phyloP scores from a whole-genome alignment of 35 echinoderm and acorn worm genomes.

The Diadema setosum region DNA sequence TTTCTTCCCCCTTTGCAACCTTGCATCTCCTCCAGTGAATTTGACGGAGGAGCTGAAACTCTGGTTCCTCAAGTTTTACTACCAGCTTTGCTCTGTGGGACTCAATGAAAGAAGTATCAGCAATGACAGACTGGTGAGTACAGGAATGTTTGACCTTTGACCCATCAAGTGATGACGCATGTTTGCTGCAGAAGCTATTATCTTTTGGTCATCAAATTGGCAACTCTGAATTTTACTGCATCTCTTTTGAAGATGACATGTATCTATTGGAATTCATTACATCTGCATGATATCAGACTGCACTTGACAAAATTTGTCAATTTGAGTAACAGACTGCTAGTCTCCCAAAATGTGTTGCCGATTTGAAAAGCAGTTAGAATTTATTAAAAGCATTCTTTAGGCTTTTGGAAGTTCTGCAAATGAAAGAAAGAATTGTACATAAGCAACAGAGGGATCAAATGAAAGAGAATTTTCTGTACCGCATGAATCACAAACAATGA shows the following conservation, averaged over 20 bases:
- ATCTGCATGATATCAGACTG: background rate
- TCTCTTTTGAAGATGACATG: background rate
- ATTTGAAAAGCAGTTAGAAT: background rate
- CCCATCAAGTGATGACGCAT: too few species aligned
- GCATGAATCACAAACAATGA: too few species aligned
- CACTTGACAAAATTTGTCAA: background rate
- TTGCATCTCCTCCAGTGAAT: constrained; percentile 77
- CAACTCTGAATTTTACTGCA: too few species aligned
- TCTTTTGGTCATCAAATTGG: too few species aligned
- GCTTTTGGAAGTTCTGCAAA: too few species aligned
- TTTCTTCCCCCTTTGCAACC: too few species aligned
- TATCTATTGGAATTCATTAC: background rate
- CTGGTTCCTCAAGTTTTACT: constrained; percentile 90
- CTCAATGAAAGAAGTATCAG: constrained; percentile 67
- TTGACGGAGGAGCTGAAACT: constrained; percentile 91
- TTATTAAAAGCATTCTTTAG: background rate
- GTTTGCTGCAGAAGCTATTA: too few species aligned
- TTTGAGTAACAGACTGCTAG: background rate
- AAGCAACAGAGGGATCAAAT: too few species aligned
- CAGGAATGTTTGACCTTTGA: too few species aligned
- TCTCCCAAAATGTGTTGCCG: background rate
- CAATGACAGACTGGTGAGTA: constrained; percentile 67
- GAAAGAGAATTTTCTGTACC: too few species aligned
- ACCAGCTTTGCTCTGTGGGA: constrained; percentile 79
- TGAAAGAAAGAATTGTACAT: too few species aligned